Base-by-base conservation (phyloP, 2,113 vertebrate genomes). In the Sturnus vulgaris region DNA sequence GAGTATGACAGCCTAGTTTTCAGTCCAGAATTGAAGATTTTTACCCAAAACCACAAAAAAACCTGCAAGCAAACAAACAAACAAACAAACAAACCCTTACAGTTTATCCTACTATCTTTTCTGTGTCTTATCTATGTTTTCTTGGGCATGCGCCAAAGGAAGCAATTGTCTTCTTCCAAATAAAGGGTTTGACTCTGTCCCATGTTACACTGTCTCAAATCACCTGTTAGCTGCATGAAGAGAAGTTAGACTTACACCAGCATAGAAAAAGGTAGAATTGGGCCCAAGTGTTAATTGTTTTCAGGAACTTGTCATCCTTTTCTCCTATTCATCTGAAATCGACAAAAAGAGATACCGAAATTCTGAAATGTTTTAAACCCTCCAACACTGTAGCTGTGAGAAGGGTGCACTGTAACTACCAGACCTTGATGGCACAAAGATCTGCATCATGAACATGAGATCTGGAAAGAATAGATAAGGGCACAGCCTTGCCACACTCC, bases 401-500 rank as follows among this genome's bases (percentile, higher is more conserved):
- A 78, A 57, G 61, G 73, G 73, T 15, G 53, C 83, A 53, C 39
- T 87, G 69, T 46, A 96, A 64, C 81, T 82, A 93, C 69, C 78
- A 89, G 94, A 95, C 72, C 91, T 53, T 85, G 89, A 68, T 92
- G 94, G 78, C 83, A 87, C 3, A 0, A 77, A 95, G 89, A 93
- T 91, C 92, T 53, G 86, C 91, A 61, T 92, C 57, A 18, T 46
- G 89, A 93, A 95, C 86, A 50, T 55, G 86, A 92, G 92, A 96
- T 92, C 95, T 97, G 96, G 86, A 86, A 53, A 65, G 81, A 42
- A 85, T 89, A 97, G 94, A 95, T 97, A 95, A 95, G 79, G 50
- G 46, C 66, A 64, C 63, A 76, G 82, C 28, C 75, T 86, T 80
- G 68, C 82, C 44, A 73, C 59, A 24, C 55, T 94, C 85, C 40